Evolutionary conservation across 2,113 vertebrate species (phyloP), one percentile per base, ranked within the genome.

Genomic region (Microcebus murinus): DNA sequence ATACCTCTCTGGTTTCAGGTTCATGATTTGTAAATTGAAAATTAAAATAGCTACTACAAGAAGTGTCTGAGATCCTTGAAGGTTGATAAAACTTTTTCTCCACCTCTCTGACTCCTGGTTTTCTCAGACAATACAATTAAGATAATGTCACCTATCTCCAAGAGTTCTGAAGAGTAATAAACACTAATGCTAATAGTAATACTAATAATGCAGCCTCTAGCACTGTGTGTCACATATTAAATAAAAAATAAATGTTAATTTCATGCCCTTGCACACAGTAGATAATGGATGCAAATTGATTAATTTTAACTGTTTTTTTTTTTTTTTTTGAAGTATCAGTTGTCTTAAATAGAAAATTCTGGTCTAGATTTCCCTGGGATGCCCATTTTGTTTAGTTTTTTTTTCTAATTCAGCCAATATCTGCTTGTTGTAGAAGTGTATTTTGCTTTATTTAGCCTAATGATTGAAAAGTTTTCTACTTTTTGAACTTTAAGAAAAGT

Each of bases 161-260:
- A 88, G 77, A 61, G 48, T 57, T 83, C 18, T 88, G 21, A 91
- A 39, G 2, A 86, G 57, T 87, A 27, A 71, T 84, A 91, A 77
- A 52, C 61, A 77, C 2, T 87, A 36, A 50, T 79, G 39, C 17
- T 67, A 86, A 52, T 83, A 52, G 6, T 63, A 65, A 36, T 87
- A 70, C 21, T 88, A 70, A 67, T 93, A 82, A 50, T 59, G 1
- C 6, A 79, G 45, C 23, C 87, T 84, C 34, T 67, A 87, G 70
- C 9, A 59, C 11, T 87, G 23, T 31, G 36, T 81, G 7, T 31
- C 9, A 57, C 3, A 81, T 55, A 36, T 36, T 55, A 50, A 92
- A 77, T 25, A 94, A 39, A 82, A 95, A 81, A 87, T 80, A 70
- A 87, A 39, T 68, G 8, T 86, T 94, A 71, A 59, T 67, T 79